These are phyloP conservation scores for Heliconius sara DNA, from an alignment of 2,888 invertebrate species.

Conservation along the genomic window DNA sequence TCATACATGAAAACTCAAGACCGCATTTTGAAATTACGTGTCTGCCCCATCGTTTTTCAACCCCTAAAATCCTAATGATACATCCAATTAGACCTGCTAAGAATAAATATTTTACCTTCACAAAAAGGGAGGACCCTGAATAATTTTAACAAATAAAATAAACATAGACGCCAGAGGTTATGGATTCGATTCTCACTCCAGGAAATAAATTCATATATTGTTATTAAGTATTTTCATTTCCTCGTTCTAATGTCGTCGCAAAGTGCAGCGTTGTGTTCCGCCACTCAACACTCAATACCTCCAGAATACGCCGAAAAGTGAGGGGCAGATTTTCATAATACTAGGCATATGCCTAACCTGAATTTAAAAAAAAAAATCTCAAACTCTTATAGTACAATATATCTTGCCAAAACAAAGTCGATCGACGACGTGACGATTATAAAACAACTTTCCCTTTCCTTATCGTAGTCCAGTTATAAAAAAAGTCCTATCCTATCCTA, in stretches of 20 bases:
- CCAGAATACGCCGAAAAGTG: no score
- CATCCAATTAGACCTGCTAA: conserved; percentile 66
- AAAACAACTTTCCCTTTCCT: background rate
- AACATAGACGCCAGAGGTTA: background rate
- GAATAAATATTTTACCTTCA: conserved; percentile 66
- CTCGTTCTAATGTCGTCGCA: no score
- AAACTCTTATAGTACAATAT: no score
- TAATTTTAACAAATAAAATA: conserved; percentile 17
- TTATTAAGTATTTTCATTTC: no score
- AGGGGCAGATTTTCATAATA: no score
- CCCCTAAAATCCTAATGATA: conserved; percentile 77
- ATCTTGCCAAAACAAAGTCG: no score
- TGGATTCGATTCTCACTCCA: no score
- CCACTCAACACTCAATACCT: no score
- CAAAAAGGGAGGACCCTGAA: conserved; percentile 35
- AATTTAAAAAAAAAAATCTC: no score
- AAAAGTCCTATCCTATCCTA: background rate
- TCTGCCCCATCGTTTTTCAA: conserved; percentile 71
- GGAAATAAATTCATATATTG: no score
- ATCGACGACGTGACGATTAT: background rate
- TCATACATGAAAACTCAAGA: conserved; percentile 45
- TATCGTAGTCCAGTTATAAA: background rate
- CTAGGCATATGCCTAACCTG: no score
- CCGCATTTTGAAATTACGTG: conserved; percentile 76
- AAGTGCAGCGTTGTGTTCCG: no score